Percentiles rank a stretch among this genome's conserved stretches.
phyloP scores from a whole-genome alignment of 2,888 invertebrate genomes.

The Heteromurus nitidus region DNA sequence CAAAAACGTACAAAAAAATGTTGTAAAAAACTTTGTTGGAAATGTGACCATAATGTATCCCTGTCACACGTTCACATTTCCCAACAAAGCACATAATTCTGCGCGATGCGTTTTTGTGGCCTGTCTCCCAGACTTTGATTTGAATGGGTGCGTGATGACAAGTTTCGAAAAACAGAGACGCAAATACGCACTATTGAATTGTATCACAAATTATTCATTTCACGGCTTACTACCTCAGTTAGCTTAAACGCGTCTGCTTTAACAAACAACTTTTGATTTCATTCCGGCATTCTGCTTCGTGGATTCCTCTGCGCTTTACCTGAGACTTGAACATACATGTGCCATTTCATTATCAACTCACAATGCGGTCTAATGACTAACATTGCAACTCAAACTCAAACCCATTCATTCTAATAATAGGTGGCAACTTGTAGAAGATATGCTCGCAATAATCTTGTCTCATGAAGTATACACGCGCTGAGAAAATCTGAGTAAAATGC shows the following conservation, averaged over 20 bases:
- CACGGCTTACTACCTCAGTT: slow-evolving; percentile 13
- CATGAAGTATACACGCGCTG: background rate
- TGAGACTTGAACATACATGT: too few species aligned
- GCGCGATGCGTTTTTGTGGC: too few species aligned
- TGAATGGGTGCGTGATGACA: too few species aligned
- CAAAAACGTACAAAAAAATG: too few species aligned
- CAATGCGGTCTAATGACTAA: background rate
- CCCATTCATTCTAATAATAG: background rate
- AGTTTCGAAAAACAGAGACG: background rate
- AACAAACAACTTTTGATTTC: slow-evolving; percentile 13
- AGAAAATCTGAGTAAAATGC: slow-evolving; percentile 17
- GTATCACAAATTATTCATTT: background rate
- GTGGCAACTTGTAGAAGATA: background rate
- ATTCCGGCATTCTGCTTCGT: slow-evolving; percentile 42
- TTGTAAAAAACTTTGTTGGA: too few species aligned
- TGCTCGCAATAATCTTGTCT: background rate
- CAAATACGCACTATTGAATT: background rate
- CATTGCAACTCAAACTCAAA: background rate
- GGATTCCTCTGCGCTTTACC: too few species aligned
- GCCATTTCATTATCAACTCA: slow-evolving; percentile 7
- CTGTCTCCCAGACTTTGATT: too few species aligned
- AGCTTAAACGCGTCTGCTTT: background rate
- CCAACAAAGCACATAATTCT: too few species aligned
- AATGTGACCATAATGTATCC: too few species aligned
- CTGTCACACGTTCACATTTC: too few species aligned